Evolutionary conservation across 2,113 vertebrate genomes (phyloP).

Genomic region (Deroptyus accipitrinus): DNA sequence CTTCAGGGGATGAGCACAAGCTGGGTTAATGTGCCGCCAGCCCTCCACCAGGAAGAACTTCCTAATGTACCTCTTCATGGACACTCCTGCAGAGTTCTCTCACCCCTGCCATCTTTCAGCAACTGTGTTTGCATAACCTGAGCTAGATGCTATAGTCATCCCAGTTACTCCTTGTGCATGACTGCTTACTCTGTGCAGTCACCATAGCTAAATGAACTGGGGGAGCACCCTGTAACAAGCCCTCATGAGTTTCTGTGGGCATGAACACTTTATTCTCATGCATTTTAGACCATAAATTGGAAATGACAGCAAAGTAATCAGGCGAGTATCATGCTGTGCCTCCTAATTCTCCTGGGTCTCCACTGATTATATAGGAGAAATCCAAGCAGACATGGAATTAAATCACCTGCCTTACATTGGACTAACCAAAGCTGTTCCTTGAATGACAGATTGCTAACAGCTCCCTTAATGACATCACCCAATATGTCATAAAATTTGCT

Average conservation of each 20-base stretch:
- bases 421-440: slow-evolving; percentile 26
- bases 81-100: background rate
- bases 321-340: slow-evolving; percentile 13
- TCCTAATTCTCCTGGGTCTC: slow-evolving; percentile 18
- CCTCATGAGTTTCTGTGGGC: background rate
- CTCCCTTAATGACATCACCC: slow-evolving; percentile 67
- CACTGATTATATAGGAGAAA: slow-evolving; percentile 39
- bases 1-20: background rate
- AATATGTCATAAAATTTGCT: slow-evolving; percentile 64
- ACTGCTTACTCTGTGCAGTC: background rate
- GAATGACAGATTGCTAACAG: slow-evolving; percentile 66
- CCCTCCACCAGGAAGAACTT: background rate
- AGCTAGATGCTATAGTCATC: background rate
- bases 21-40: background rate
- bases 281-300: slow-evolving; percentile 9
- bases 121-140: background rate
- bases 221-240: background rate
- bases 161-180: background rate
- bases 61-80: background rate
- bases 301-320: slow-evolving; percentile 42
- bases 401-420: slow-evolving; percentile 23
- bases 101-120: background rate
- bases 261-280: background rate
- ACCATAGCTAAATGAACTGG: background rate
- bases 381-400: slow-evolving; percentile 52